phyloP scores from a whole-genome alignment of 1,140 invertebrate genomes.

The Tyrophagus putrescentiae region DNA sequence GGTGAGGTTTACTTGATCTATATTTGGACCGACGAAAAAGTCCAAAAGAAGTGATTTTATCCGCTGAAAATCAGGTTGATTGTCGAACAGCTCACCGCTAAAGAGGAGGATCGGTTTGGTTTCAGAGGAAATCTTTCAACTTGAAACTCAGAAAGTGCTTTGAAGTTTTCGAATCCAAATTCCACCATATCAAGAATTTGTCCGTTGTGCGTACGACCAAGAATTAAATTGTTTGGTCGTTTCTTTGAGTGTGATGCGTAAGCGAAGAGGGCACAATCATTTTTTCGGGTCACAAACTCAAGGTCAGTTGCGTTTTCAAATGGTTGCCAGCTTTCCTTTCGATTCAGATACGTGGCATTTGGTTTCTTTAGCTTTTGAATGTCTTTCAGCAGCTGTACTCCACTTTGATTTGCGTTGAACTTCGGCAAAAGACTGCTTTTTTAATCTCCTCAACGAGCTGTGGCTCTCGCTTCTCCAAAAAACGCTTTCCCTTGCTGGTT shows the following conservation, averaged over 20 bases:
- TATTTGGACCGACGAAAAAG: constrained; percentile 75
- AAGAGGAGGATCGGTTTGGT: constrained; percentile 84
- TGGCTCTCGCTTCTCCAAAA: constrained; percentile 60
- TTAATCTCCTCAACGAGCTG: constrained; percentile 79
- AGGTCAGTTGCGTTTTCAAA: constrained; percentile 62
- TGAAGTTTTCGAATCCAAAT: constrained; percentile 70
- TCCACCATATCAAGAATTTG: constrained; percentile 91
- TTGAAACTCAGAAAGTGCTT: constrained; percentile 59
- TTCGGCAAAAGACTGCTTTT: constrained; percentile 65
- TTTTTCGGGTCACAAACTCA: constrained; percentile 69
- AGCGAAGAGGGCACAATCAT: constrained; percentile 72
- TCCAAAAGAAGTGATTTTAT: constrained; percentile 77
- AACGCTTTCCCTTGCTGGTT: constrained; percentile 70
- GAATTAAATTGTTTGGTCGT: constrained; percentile 73
- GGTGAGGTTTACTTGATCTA: constrained; percentile 62
- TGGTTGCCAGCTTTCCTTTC: constrained; percentile 64
- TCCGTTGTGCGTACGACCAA: constrained; percentile 72
- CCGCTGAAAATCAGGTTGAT: constrained; percentile 52
- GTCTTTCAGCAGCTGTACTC: constrained; percentile 66
- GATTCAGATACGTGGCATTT: constrained; percentile 22
- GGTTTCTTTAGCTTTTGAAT: constrained; percentile 41
- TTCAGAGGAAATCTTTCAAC: constrained; percentile 58
- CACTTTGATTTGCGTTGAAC: constrained; percentile 61
- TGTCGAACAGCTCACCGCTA: constrained; percentile 79
- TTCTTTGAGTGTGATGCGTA: constrained; percentile 87